Evolutionary conservation across 1,140 invertebrate species (phyloP).

Genomic region (Liolophura sinensis): DNA sequence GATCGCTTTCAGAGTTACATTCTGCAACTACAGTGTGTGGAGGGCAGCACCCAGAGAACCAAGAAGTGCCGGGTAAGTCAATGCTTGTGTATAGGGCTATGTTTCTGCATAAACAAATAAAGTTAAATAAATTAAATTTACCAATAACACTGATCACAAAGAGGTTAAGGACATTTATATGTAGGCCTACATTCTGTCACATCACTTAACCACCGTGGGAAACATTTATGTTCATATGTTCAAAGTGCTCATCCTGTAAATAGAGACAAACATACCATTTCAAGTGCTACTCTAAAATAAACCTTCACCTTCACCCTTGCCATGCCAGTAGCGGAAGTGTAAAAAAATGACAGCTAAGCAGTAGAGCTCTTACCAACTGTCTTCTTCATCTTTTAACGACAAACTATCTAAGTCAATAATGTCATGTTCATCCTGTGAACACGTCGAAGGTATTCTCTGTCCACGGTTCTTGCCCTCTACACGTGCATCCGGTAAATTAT

Average conservation of each 20-base stretch:
- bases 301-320: background rate
- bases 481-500: constrained; percentile 25
- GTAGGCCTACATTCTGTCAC: background rate
- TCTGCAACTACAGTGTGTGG: too few relatives aligned
- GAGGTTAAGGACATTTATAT: background rate
- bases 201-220: too few relatives aligned
- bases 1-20: too few relatives aligned
- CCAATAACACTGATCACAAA: background rate
- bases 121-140: too few relatives aligned
- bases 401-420: constrained; percentile 40
- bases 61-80: too few relatives aligned
- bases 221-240: background rate
- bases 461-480: constrained; percentile 14
- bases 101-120: too few relatives aligned
- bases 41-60: too few relatives aligned
- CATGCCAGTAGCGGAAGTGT: background rate
- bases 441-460: constrained; percentile 14
- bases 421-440: constrained; percentile 36
- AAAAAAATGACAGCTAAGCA: background rate
- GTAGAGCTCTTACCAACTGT: constrained; percentile 42
- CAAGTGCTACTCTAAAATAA: background rate
- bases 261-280: background rate
- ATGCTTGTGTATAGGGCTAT: too few relatives aligned
- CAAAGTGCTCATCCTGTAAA: background rate
- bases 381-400: constrained; percentile 41